Base-by-base conservation (phyloP, 2,888 invertebrate genomes). In the Cremastobaeus sp. region DNA sequence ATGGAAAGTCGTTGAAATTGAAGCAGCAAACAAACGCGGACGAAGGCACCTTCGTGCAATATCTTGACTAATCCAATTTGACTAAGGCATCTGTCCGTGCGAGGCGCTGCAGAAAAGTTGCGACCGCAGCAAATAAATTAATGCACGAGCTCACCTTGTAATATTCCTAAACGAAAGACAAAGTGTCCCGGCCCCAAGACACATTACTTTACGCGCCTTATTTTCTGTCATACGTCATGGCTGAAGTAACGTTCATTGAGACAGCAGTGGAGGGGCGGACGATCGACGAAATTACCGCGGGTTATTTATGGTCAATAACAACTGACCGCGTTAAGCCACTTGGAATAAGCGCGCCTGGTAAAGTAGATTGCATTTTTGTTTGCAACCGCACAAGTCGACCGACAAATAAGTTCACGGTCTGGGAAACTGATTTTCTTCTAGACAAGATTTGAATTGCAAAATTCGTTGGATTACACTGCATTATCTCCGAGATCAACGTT, bases 11-110 rank as follows among this genome's bases (percentile, higher is more conserved):
- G n/a, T n/a, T n/a, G n/a, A n/a, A n/a, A n/a, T n/a, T n/a, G n/a
- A n/a, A n/a, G n/a, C n/a, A n/a, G n/a, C n/a, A n/a, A n/a, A n/a
- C n/a, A n/a, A 50, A 12, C 8, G 3, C 3, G 28, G 11, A 18
- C 15, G 28, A 15, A 39, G 30, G 47, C 20, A 30, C 55, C 62
- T 59, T 45, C 65, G 57, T 28, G 52, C 45, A 47, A 30, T 65
- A 66, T 72, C 72, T 72, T 65, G 65, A 66, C 65, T 73, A 73
- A 73, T 68, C 73, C 57, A 73, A 62, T 73, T 68, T 50, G 50
- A 73, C 62, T 62, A 68, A 68, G 62, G 68, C 68, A 68, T 66
- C 62, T 68, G 73, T 62, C 70, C 55, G 35, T 35, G 21, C 25
- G 34, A 18, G 28, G 50, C 43, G 34, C 47, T 37, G n/a, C n/a